Conservation (phyloP, 1,140 invertebrate species). For the Formica exsecta region DNA sequence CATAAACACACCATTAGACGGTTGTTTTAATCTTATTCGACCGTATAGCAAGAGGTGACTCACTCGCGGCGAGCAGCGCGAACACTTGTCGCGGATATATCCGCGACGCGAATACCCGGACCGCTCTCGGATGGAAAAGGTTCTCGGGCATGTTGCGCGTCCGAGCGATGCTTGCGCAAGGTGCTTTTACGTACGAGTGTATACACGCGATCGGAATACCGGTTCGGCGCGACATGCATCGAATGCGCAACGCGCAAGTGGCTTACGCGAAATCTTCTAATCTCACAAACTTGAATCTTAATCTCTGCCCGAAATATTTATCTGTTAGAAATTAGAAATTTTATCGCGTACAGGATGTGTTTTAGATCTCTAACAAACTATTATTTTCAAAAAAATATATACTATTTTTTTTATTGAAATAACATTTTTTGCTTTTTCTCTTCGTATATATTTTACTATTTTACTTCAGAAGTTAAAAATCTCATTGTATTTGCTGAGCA, state of each 20-base stretch:
- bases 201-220: constrained; percentile 36
- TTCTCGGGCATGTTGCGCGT: constrained; percentile 48
- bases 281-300: background rate
- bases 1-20: constrained; percentile 4
- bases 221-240: constrained; percentile 43
- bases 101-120: constrained; percentile 56
- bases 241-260: background rate
- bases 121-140: constrained; percentile 58
- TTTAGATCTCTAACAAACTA: background rate
- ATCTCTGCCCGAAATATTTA: background rate
- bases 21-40: constrained; percentile 22
- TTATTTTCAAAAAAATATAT: background rate
- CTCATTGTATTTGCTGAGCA: background rate
- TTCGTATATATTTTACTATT: background rate
- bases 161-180: constrained; percentile 67
- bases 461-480: background rate
- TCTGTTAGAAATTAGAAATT: background rate
- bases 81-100: constrained; percentile 71
- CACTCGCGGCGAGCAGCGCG: constrained; percentile 65
- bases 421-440: background rate
- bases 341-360: background rate
- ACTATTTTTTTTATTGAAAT: background rate
- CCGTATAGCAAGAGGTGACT: constrained; percentile 57
- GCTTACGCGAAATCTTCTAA: constrained; percentile 14
- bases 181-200: constrained; percentile 65